Evolutionary conservation across 2,797 vertebrate species (phyloP).

Genomic region (Typhlichthys eigenmanni): DNA sequence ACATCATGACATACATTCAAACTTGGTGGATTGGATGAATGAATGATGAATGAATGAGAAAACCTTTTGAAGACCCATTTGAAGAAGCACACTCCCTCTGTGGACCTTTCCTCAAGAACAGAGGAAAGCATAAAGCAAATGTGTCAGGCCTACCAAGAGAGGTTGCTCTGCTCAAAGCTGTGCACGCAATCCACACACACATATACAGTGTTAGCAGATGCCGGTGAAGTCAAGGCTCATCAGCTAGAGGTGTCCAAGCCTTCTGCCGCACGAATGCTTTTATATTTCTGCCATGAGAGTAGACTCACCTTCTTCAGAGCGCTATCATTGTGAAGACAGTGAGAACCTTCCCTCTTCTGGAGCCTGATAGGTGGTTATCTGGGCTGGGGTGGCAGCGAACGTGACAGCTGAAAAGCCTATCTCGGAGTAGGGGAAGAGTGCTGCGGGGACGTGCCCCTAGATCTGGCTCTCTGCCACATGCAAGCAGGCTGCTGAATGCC

Average conservation of each 20-base stretch:
- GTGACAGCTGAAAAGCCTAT: conserved; percentile 60
- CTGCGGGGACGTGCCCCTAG: conserved; percentile 37
- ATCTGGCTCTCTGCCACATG: conserved; percentile 42
- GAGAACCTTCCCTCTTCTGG: conserved; percentile 43
- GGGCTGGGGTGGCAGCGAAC: conserved; percentile 32
- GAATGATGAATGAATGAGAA: conserved; percentile 40
- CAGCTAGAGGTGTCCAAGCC: neutral
- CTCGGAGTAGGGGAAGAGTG: conserved; percentile 47
- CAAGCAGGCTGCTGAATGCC: conserved; percentile 29
- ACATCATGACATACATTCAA: conserved; percentile 36
- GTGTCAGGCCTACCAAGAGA: conserved; percentile 3
- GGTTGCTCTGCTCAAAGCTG: conserved; percentile 1
- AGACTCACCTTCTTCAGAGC: conserved; percentile 27
- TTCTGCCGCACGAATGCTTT: conserved; percentile 5
- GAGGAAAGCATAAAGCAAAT: conserved; percentile 37
- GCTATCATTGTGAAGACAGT: conserved; percentile 42
- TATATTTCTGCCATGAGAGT: conserved; percentile 27
- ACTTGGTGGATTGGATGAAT: conserved; percentile 36
- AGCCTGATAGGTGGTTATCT: conserved; percentile 61
- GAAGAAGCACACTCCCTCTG: conserved; percentile 18
- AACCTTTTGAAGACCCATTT: conserved; percentile 6
- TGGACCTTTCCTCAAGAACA: conserved; percentile 25
- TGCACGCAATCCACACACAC: neutral
- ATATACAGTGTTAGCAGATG: conserved; percentile 11
- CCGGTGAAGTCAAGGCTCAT: conserved; percentile 16